Evolutionary conservation across 1,140 invertebrate genomes (phyloP).

Genomic region (Zaprionus gabonicus): DNA sequence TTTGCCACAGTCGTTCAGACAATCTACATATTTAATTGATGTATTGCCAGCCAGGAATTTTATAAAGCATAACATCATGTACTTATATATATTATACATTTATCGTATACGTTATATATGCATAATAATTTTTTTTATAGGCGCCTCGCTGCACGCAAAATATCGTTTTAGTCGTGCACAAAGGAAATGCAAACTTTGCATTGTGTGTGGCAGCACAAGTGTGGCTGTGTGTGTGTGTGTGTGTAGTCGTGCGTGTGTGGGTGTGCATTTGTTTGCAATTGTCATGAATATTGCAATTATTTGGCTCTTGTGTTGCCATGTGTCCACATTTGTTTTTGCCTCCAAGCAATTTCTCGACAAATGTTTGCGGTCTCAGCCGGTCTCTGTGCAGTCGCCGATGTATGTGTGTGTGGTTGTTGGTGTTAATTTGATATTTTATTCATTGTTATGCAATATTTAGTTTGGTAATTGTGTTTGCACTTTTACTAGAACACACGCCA

Average conservation of each 20-base stretch:
- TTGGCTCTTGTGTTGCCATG: constrained; percentile 66
- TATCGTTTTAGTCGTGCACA: constrained; percentile 60
- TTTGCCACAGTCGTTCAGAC: constrained; percentile 38
- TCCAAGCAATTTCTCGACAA: constrained; percentile 44
- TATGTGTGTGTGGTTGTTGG: constrained; percentile 44
- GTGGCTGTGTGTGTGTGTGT: neutral
- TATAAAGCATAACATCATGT: constrained; percentile 49
- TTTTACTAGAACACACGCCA: constrained; percentile 19
- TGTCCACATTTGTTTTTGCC: constrained; percentile 55
- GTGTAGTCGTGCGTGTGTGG: constrained; percentile 9
- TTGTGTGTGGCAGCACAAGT: constrained; percentile 20
- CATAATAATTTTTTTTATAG: constrained; percentile 29
- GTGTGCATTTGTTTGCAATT: constrained; percentile 69
- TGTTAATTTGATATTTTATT: constrained; percentile 83
- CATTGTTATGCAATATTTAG: constrained; percentile 78
- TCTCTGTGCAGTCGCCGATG: constrained; percentile 1
- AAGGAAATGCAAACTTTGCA: constrained; percentile 73
- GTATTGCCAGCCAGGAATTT: constrained; percentile 59
- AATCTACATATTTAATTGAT: constrained; percentile 59
- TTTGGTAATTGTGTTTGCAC: constrained; percentile 71
- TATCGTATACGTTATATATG: constrained; percentile 23
- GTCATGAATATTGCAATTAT: constrained; percentile 82
- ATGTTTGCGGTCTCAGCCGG: constrained; percentile 39
- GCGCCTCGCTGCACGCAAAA: constrained; percentile 57
- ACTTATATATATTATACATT: constrained; percentile 19